Base-by-base conservation (phyloP, 2,113 vertebrate species). In the Arothron firmamentum region DNA sequence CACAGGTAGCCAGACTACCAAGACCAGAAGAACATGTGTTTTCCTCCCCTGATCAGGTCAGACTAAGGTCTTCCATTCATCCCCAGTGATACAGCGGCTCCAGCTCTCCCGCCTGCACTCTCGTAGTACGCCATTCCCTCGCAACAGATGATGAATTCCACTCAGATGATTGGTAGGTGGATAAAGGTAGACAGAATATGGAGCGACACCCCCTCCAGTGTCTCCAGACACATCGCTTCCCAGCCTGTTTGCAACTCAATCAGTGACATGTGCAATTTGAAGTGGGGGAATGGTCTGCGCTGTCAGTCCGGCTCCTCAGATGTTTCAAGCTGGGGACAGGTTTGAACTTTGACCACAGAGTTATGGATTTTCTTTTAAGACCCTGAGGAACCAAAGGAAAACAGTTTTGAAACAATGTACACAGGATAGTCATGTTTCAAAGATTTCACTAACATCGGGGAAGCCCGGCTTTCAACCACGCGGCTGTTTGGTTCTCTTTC, bases 11-110 rank as follows among this genome's bases (percentile, higher is more conserved):
- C 92, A 82, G 83, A 88, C 89, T 77, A 69, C 90, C 89, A 87
- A 86, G 91, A 91, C 92, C 93, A 90, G 78, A 86, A 92, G 92
- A 94, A 94, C 91, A 94, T 93, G 92, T 92, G 90, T 92, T 91
- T 92, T 88, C 87, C 92, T 91, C 88, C 87, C 76, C 83, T 83
- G 84, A 88, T 81, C 84, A 90, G 94, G 93, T 93, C 92, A 93
- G 67, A 65, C 66, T 18, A 62, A 80, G 93, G 93, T 93, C 91
- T 90, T 81, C 83, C 84, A 89, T 88, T 87, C 86, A 88, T 83
- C 90, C 83, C 86, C 79, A 86, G 79, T 87, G 89, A 91, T 90
- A 88, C 92, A 87, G 83, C 82, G 82, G 84, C 79, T 81, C 82
- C 77, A 77, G 85, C 69, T 78, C 73, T 50, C 86, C 84, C 64